Base-by-base conservation (phyloP, 2,797 vertebrate genomes). In the Acanthornis magna region DNA sequence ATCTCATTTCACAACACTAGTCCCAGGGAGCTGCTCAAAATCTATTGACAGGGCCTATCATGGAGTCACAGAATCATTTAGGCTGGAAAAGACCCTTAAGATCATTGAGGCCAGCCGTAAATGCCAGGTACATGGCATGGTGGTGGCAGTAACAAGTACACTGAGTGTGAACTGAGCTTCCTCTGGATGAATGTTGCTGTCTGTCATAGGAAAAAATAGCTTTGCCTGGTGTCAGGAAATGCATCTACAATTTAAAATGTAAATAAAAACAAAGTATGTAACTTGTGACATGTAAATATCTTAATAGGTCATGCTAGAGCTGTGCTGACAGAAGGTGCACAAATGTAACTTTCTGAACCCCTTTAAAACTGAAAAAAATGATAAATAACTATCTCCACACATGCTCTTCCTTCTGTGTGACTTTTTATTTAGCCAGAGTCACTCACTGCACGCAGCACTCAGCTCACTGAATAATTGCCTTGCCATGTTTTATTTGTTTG, bases 121-220 rank as follows among this genome's bases (percentile, higher is more conserved):
- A 25, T 1, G 1, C 17, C 0, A 0, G 18, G 11, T 43, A 47
- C 6, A 5, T 54, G 26, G 6, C 21, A 5, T 18, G 47, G 16
- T 9, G 3, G 16, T 61, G 19, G 6, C 22, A 61, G 30, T 55
- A 66, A 22, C 4, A 43, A 51, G 34, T 40, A 18, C 23, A 34
- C 11, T 25, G 19, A n/a, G 32, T 20, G 32, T 16, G 26, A 93
- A 67, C 34, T 36, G 19, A 71, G 48, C 48, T 70, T 60, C 22
- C 12, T 75, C 47, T 54, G 73, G 30, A 57, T 62, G 23, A 40
- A 50, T 66, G 9, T 10, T 81, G 10, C 38, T n/a, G 6, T 38
- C 20, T 53, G 20, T 76, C 32, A 36, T 4, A 72, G 55, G 25
- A 48, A 55, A 29, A 85, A 79, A 51, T 26, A 38, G 5, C 20